Evolutionary conservation across 2,113 vertebrate genomes (phyloP), one percentile per base, ranked within the genome.

Genomic region (Amphiprion ocellaris): DNA sequence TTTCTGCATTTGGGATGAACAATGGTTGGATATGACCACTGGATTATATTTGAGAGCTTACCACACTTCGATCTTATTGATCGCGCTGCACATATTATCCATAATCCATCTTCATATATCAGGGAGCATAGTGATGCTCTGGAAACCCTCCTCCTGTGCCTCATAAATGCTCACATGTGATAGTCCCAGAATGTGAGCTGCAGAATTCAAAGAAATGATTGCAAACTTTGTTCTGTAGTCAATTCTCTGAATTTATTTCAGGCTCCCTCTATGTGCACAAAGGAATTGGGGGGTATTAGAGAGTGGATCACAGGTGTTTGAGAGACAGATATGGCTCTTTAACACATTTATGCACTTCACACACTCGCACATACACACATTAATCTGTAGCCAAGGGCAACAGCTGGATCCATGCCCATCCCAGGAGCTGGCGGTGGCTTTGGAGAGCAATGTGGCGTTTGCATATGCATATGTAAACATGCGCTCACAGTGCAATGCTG

Each of bases 381-480:
- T 82, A 30, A 81, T 87, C 63, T 86, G 64, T 67, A 78, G 72
- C 82, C 64, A 44, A 74, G 56, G 63, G 73, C 75, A 86, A 84
- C 86, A 80, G 81, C 83, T 84, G 85, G 74, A 84, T 75, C 54
- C 49, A 26, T 65, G 71, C 58, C 73, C 28, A 54, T 77, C 69
- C 41, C 70, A 47, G 30, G 46, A 81, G 56, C 65, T 64, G 67
- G 71, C 21, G 14, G 54, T 65, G 61, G 80, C 71, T 70, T 71
- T 76, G 41, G 64, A 63, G 76, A 67, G 75, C 69, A 65, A 58
- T 63, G 78, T 70, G 63, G 65, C 44, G 1, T 73, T 87, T 78
- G 66, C 77, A 65, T 80, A 77, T 74, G 58, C 46, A 65, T 62
- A 55, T 62, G 67, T 84, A 84, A 88, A 92, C 78, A 83, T 49